phyloP scores from a whole-genome alignment of 2,888 invertebrate genomes.

The Parelbella ahira region DNA sequence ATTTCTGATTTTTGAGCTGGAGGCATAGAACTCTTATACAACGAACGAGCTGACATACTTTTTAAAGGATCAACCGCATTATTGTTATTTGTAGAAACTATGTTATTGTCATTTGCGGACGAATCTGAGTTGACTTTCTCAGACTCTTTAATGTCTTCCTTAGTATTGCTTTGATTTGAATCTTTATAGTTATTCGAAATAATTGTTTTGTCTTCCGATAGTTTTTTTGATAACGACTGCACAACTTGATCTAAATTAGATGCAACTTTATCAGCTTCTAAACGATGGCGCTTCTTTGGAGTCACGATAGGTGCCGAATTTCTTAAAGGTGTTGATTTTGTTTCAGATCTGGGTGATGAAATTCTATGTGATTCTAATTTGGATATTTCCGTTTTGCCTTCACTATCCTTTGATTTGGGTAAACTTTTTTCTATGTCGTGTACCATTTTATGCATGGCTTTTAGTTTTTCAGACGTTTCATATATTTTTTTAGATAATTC shows the following conservation, averaged over 20 bases:
- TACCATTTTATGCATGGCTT: slow-evolving; percentile 73
- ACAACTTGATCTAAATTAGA: slow-evolving; percentile 70
- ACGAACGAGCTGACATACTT: slow-evolving; percentile 71
- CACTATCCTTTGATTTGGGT: slow-evolving; percentile 63
- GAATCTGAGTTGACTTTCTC: slow-evolving; percentile 33
- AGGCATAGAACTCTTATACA: slow-evolving; percentile 71
- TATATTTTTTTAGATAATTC: slow-evolving; percentile 74
- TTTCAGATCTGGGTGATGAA: slow-evolving; percentile 60
- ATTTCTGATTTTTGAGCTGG: slow-evolving; percentile 78
- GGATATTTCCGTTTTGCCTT: slow-evolving; percentile 48
- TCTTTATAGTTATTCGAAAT: slow-evolving; percentile 42
- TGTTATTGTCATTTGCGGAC: slow-evolving; percentile 34
- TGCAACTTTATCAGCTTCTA: slow-evolving; percentile 80
- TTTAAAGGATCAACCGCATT: slow-evolving; percentile 62
- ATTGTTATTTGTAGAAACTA: slow-evolving; percentile 38
- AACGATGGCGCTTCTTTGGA: slow-evolving; percentile 86
- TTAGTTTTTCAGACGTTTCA: slow-evolving; percentile 74
- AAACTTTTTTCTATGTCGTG: slow-evolving; percentile 68
- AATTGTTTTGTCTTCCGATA: slow-evolving; percentile 62
- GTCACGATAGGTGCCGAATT: slow-evolving; percentile 80
- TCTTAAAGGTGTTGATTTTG: slow-evolving; percentile 57
- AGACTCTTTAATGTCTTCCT: slow-evolving; percentile 48
- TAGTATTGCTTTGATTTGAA: slow-evolving; percentile 52
- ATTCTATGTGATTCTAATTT: slow-evolving; percentile 56
- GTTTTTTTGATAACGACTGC: slow-evolving; percentile 70